Base-by-base conservation (phyloP, 2,888 invertebrate species). In the Mechanitis messenoides region DNA sequence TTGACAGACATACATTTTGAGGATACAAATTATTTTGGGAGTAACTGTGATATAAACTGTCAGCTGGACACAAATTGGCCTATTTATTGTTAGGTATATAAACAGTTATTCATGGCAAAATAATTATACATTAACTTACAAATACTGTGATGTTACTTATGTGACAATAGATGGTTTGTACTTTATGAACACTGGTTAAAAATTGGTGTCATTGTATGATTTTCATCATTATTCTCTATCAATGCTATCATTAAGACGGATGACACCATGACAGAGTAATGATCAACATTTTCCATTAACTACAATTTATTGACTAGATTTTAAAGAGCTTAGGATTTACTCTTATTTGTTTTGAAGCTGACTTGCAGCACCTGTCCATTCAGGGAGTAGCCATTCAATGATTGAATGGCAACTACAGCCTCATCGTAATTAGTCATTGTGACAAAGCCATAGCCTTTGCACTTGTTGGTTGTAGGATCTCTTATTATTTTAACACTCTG, bases 401-500 rank as follows among this genome's bases (percentile, higher is more conserved):
- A 97, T 90, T 97, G 97, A 81, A 98, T 98, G 74, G 98, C 98
- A 76, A 97, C 96, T 69, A 97, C 94, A 65, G 98, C 97, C 89
- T 98, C 98, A 79, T 98, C 98, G 83, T 98, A 98, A 89, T 98
- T 97, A 83, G 97, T 97, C 98, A 98, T 98, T 70, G 98, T 98
- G 73, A 98, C 98, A 87, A 98, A 98, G 73, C 98, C 98, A 88
- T 98, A 98, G 69, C 98, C 98, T 92, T 98, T 98, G 92, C 98
- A 98, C 89, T 98, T 98, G 92, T 97, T 97, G 72, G 97, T 97
- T 79, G 96, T 95, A 76, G 96, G 93, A 92, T 98, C 98, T 79
- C 97, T 94, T 82, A 98, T 97, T 75, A 98, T 97, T 92, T 98
- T 98, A 74, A 98, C 98, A 91, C 96, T 96, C 91, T 98, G 97